A percentile compares a stretch with the other conserved stretches of the same genome.
These are phyloP conservation scores for Idris sp. DNA, from an alignment of 1,140 invertebrate species.

Conservation along the genomic window DNA sequence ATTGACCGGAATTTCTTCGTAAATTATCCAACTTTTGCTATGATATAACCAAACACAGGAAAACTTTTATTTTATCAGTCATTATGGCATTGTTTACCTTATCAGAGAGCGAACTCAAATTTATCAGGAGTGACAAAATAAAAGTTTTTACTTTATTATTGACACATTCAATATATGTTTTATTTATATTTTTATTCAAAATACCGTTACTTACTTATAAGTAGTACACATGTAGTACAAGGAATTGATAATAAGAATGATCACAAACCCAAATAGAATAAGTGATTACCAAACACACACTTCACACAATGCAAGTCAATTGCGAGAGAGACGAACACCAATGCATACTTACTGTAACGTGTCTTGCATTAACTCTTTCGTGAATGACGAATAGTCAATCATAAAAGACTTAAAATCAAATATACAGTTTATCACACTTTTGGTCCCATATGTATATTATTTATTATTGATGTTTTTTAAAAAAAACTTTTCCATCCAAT, in stretches of 20 bases:
- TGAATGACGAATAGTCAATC: conserved; percentile 28
- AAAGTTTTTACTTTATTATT: too few species aligned
- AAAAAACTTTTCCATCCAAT: too few species aligned
- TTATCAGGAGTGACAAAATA: too few species aligned
- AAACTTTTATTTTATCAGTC: too few species aligned
- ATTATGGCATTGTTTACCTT: too few species aligned
- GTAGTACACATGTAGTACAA: not conserved
- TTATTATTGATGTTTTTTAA: conserved; percentile 3
- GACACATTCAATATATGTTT: too few species aligned
- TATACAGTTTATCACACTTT: conserved; percentile 21
- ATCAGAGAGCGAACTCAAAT: too few species aligned
- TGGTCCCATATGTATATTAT: conserved; percentile 1
- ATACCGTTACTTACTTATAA: not conserved
- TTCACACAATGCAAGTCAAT: conserved; percentile 43
- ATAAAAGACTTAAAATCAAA: conserved; percentile 26
- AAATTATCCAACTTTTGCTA: conserved; percentile 12
- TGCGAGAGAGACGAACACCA: conserved; percentile 20
- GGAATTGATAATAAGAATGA: conserved; percentile 13
- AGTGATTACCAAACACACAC: conserved; percentile 29
- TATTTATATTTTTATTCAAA: too few species aligned
- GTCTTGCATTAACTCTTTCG: conserved; percentile 11
- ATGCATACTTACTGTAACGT: conserved; percentile 22
- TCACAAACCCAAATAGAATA: conserved; percentile 23
- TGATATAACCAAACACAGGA: conserved; percentile 2
- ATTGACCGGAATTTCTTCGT: conserved; percentile 1